These are phyloP conservation scores for Naso thynnoides DNA, from an alignment of 2,797 vertebrate species.

Conservation along the genomic window DNA sequence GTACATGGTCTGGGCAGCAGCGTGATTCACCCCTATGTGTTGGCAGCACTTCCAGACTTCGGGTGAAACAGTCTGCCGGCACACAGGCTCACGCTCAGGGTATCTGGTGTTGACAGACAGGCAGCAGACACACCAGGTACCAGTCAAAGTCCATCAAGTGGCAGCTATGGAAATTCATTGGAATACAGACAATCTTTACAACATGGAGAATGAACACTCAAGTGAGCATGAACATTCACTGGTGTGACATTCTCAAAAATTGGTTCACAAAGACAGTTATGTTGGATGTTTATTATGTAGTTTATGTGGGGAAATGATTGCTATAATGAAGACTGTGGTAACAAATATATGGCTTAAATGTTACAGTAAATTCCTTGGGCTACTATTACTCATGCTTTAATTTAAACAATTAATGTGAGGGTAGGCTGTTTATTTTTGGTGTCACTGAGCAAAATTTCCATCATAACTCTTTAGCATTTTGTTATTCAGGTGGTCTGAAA, in stretches of 20 bases:
- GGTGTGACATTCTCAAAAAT: background rate
- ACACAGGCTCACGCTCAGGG: slow-evolving; percentile 59
- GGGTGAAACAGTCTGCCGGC: slow-evolving; percentile 58
- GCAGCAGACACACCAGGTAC: slow-evolving; percentile 79
- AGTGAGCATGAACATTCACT: slow-evolving; percentile 19
- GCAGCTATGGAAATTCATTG: slow-evolving; percentile 67
- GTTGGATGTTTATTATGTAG: background rate
- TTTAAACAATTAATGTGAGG: too few relatives aligned
- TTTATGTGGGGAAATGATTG: background rate
- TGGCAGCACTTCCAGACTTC: slow-evolving; percentile 66
- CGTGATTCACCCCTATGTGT: slow-evolving; percentile 59
- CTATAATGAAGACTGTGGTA: background rate
- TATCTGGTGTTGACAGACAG: slow-evolving; percentile 81
- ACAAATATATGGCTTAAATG: background rate
- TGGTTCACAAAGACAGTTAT: background rate
- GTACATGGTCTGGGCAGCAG: slow-evolving; percentile 59
- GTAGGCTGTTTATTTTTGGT: too few relatives aligned
- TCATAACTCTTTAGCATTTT: too few relatives aligned
- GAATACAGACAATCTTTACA: slow-evolving; percentile 53
- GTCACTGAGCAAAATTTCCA: too few relatives aligned
- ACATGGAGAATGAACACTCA: slow-evolving; percentile 17
- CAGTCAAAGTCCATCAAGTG: slow-evolving; percentile 73
- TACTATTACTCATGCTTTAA: too few relatives aligned
- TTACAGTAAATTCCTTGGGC: too few relatives aligned
- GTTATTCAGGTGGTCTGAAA: too few relatives aligned